Evolutionary conservation across 2,797 vertebrate genomes (phyloP), one percentile per base, ranked within the genome.

Genomic region (Phrynocephalus guinanensis): DNA sequence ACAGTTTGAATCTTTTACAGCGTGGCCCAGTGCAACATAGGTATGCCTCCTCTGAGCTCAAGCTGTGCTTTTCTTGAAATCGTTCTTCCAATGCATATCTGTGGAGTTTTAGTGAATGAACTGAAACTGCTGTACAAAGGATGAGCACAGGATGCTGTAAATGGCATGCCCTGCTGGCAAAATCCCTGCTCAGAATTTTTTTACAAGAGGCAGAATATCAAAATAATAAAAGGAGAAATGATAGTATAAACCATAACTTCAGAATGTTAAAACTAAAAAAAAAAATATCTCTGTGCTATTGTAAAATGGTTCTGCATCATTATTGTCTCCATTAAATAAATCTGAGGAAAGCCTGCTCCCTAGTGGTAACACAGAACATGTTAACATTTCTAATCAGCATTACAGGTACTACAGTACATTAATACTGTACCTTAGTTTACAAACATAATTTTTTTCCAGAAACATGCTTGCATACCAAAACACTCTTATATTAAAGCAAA

Each of bases 291-390:
- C 70, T 28, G 18, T 30, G 28, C 20, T 48, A 7, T 81, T 82
- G 33, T 88, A 33, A 80, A 66, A 63, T 60, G 10, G 70, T n/a
- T 80, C 6, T 66, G 20, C 79, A 24, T 16, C 18, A 38, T 18
- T 20, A 20, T 18, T 63, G 18, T 48, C 1, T 3, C 33, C 24
- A 16, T 68, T 76, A 60, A 71, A 50, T 18, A 68, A 77, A 84
- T 52, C n/a, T 88, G 77, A 78, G 77, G 67, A 28, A 11, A 13
- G 82, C 6, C 85, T 94, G 89, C 91, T 93, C 91, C 90, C 95
- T 95, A 87, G 90, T 90, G 95, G 44, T 71, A 26, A 73, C 1
- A 3, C 38, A 10, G 56, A 72, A 84, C 71, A 22, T 33, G 1
- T 1, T 20, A 1, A 33, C 3, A 24, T 84, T 38, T 56, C 26